A percentile compares a stretch with the other conserved stretches of the same genome.
These are phyloP conservation scores for Nasua narica DNA, from an alignment of 2,797 vertebrate species.

Conservation along the genomic window DNA sequence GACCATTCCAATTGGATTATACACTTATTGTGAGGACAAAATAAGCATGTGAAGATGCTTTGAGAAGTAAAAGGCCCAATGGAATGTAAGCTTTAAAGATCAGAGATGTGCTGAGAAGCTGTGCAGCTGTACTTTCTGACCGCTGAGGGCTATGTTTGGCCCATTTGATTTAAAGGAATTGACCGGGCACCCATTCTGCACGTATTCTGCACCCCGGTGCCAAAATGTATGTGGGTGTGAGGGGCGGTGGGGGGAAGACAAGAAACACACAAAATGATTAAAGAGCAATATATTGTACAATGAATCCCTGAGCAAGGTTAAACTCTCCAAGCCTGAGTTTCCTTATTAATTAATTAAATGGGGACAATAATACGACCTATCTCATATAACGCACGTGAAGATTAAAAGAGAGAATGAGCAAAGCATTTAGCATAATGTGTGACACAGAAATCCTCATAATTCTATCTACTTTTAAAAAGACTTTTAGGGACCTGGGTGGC, in stretches of 20 bases:
- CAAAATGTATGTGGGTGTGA: not conserved
- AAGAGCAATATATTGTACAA: no score
- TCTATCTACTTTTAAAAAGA: not conserved
- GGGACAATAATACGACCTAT: not conserved
- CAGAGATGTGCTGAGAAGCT: not conserved
- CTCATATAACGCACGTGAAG: not conserved
- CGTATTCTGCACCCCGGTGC: not conserved
- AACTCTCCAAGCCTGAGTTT: not conserved
- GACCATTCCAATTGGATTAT: not conserved
- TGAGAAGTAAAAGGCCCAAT: not conserved
- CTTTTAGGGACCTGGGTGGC: no score
- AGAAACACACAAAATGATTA: not conserved
- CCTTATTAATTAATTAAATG: not conserved
- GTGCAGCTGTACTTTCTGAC: not conserved
- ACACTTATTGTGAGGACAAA: not conserved
- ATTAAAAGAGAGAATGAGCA: not conserved
- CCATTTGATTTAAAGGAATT: not conserved
- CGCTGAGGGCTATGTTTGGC: not conserved
- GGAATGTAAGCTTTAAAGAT: not conserved
- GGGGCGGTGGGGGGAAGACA: not conserved
- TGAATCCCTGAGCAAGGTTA: not conserved
- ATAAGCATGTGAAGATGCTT: not conserved
- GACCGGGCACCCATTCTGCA: not conserved
- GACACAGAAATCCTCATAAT: not conserved
- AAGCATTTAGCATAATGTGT: not conserved